A percentile compares a stretch with the other conserved stretches of the same genome.
phyloP scores from a whole-genome alignment of 2,797 vertebrate genomes.

The Pantherophis alleghaniensis region DNA sequence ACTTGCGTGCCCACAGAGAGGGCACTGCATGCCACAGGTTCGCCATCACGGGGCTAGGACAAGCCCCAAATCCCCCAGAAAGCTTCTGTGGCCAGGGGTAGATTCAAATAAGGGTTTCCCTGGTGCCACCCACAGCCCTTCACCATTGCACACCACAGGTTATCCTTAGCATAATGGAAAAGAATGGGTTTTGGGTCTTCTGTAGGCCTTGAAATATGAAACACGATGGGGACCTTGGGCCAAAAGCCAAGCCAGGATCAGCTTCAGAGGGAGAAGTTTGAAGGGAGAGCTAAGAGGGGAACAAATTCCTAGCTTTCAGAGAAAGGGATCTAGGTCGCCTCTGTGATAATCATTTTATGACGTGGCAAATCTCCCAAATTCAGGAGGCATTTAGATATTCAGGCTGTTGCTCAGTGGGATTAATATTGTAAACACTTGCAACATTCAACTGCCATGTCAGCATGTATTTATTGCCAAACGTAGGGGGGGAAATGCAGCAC shows the following conservation, averaged over 20 bases:
- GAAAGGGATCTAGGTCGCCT: neutral
- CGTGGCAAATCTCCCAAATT: neutral
- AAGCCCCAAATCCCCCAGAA: neutral
- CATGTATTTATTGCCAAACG: neutral
- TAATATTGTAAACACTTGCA: conserved; percentile 9
- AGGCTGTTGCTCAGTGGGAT: neutral
- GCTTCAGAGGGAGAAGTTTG: neutral
- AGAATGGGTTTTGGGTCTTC: neutral
- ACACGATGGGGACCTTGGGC: neutral
- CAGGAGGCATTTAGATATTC: conserved; percentile 22
- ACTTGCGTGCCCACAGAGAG: no score
- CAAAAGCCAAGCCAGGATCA: neutral
- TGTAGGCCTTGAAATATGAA: neutral
- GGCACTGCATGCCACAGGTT: no score
- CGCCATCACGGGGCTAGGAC: neutral
- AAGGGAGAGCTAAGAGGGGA: neutral
- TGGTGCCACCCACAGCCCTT: neutral
- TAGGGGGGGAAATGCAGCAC: neutral
- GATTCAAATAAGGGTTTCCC: neutral
- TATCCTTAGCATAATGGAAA: neutral
- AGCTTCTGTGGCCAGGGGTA: neutral
- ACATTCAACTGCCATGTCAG: conserved; percentile 35
- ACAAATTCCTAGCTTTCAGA: neutral
- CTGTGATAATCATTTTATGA: neutral
- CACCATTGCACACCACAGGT: neutral